Percentiles rank a stretch among this genome's conserved stretches.
phyloP scores from a whole-genome alignment of 2,113 vertebrate genomes.

The Ameiurus melas region DNA sequence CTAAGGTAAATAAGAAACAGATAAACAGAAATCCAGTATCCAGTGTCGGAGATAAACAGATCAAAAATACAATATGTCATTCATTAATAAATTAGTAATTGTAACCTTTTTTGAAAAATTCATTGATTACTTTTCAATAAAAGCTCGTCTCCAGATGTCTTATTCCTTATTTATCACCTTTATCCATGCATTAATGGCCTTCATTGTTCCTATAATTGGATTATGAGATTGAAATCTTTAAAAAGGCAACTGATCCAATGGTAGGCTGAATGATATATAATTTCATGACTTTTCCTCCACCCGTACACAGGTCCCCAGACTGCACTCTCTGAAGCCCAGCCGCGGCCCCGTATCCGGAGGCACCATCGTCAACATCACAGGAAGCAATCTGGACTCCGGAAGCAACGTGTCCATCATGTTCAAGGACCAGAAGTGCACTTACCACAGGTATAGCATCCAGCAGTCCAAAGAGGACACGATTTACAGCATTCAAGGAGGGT shows the following conservation, averaged over 20 bases:
- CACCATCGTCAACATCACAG: conserved; percentile 92
- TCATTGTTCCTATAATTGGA: conserved; percentile 58
- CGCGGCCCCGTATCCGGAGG: conserved; percentile 92
- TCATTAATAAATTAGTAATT: background rate
- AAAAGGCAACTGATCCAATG: conserved; percentile 29
- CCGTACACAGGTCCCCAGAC: conserved; percentile 79
- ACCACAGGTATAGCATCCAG: conserved; percentile 78
- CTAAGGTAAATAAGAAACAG: background rate
- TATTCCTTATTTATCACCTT: conserved; percentile 44
- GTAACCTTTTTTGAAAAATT: background rate
- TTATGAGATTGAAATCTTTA: conserved; percentile 52
- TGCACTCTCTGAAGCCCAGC: conserved; percentile 82
- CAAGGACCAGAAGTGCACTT: conserved; percentile 88
- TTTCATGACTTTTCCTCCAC: background rate
- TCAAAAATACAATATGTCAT: background rate
- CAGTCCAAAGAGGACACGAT: background rate
- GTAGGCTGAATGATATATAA: conserved; percentile 1
- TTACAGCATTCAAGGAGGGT: conserved; percentile 8
- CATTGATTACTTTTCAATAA: background rate
- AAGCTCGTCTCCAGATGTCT: background rate
- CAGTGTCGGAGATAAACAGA: background rate
- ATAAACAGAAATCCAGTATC: background rate
- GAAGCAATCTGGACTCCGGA: conserved; percentile 91
- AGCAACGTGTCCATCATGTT: conserved; percentile 94
- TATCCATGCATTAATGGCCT: conserved; percentile 57